Conservation (phyloP, 2,888 invertebrate genomes). For the Drosophila rubida region DNA sequence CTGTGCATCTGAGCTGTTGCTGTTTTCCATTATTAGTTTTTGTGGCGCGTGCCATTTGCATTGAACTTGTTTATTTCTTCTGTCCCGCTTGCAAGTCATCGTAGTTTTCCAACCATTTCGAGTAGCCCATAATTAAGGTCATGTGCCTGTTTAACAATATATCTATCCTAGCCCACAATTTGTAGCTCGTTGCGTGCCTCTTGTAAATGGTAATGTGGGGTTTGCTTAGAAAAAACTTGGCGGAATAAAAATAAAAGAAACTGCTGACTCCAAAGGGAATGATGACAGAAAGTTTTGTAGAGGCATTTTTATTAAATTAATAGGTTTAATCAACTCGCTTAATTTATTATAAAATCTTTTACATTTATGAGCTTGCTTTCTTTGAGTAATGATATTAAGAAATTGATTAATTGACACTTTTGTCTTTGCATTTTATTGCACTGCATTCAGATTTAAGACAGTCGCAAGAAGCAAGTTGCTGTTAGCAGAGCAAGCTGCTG, state of each 20-base stretch:
- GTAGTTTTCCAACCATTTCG: constrained; percentile 25
- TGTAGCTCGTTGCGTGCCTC: constrained; percentile 11
- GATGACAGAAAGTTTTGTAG: not conserved
- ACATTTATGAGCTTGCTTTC: too few relatives aligned
- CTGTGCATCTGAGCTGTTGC: not conserved
- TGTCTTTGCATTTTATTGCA: too few relatives aligned
- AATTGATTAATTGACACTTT: too few relatives aligned
- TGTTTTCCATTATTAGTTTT: constrained; percentile 9
- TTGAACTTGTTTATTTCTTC: constrained; percentile 66
- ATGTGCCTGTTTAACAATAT: constrained; percentile 42
- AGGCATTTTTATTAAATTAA: too few relatives aligned
- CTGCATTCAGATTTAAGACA: too few relatives aligned
- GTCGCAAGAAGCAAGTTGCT: too few relatives aligned
- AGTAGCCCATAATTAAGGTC: constrained; percentile 68
- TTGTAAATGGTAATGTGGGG: not conserved
- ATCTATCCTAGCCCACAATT: not conserved
- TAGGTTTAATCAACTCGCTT: too few relatives aligned
- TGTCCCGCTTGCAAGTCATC: constrained; percentile 45
- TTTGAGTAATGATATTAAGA: too few relatives aligned
- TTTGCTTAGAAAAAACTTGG: not conserved
- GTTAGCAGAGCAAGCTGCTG: too few relatives aligned
- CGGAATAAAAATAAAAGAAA: not conserved
- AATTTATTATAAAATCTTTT: too few relatives aligned
- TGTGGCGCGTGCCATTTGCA: constrained; percentile 57
- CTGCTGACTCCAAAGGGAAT: not conserved